Percentiles rank a stretch among this genome's conserved stretches.
phyloP scores from a whole-genome alignment of 1,140 invertebrate species.

The Rhopalosiphum maidis region DNA sequence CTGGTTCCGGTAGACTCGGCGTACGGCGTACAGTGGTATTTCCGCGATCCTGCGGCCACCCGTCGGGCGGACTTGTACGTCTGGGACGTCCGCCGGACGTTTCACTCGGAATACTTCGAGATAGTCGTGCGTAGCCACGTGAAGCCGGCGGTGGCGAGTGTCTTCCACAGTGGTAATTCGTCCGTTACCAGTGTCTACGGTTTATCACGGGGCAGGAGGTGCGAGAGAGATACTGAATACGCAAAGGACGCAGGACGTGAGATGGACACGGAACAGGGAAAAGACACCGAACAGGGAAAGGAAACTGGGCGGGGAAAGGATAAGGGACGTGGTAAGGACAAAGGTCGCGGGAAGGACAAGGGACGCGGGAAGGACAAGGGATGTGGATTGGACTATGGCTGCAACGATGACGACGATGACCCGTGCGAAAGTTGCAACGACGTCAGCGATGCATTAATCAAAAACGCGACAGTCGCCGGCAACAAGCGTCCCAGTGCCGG shows the following conservation, averaged over 20 bases:
- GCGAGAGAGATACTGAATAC: no score
- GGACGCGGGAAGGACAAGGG: neutral
- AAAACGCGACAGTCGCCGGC: neutral
- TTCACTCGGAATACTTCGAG: conserved; percentile 5
- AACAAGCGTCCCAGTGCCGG: neutral
- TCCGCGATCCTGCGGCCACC: neutral
- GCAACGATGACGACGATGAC: neutral
- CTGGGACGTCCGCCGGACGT: neutral
- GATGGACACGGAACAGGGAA: no score
- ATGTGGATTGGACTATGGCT: neutral
- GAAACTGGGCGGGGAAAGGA: neutral
- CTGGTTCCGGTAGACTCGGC: neutral
- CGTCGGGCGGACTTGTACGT: neutral
- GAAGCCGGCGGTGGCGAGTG: neutral
- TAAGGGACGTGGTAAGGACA: neutral
- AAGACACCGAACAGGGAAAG: neutral
- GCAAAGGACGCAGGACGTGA: no score
- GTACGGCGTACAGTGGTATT: neutral
- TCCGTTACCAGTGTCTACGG: no score
- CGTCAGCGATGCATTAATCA: neutral
- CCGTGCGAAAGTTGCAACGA: neutral
- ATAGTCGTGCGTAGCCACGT: neutral
- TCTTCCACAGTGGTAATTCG: neutral
- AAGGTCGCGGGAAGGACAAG: neutral
- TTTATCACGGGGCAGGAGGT: neutral